These are phyloP conservation scores for Episyrphus balteatus DNA, from an alignment of 1,140 invertebrate species.

Conservation along the genomic window DNA sequence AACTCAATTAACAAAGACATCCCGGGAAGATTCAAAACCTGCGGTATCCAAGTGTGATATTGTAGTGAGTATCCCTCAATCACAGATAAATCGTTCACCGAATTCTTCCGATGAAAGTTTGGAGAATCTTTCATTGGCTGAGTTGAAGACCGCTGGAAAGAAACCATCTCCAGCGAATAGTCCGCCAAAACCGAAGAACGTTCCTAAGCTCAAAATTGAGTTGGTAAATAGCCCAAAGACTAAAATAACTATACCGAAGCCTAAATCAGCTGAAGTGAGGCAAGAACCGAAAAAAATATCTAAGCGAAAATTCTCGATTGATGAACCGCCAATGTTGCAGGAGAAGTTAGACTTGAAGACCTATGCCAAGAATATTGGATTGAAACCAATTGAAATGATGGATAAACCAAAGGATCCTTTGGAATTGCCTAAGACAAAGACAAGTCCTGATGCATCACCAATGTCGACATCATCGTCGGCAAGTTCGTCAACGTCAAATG, in stretches of 20 bases:
- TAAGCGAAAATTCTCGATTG: conserved; percentile 7
- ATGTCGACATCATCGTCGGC: conserved; percentile 27
- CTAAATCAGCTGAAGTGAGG: conserved; percentile 19
- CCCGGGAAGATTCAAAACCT: background rate
- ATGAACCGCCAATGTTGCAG: conserved; percentile 1
- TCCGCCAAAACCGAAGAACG: conserved; percentile 6
- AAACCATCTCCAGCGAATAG: conserved; percentile 8
- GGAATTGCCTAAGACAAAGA: background rate
- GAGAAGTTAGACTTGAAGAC: conserved; percentile 28
- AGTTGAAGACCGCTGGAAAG: conserved; percentile 27
- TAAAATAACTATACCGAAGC: conserved; percentile 14
- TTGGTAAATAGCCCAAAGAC: conserved; percentile 23
- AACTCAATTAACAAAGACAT: conserved; percentile 2
- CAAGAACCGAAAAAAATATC: conserved; percentile 7
- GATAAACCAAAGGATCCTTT: conserved; percentile 7
- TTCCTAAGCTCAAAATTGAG: conserved; percentile 33
- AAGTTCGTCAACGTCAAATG: conserved; percentile 16
- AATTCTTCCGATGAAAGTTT: conserved; percentile 21
- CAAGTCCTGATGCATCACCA: conserved; percentile 28
- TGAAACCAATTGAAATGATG: conserved; percentile 28
- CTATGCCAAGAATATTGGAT: conserved; percentile 33
- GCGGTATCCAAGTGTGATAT: conserved; percentile 18
- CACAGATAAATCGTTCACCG: conserved; percentile 16
- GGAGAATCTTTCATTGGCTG: conserved; percentile 13
- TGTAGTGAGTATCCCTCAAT: conserved; percentile 31